Evolutionary conservation across 37 sponge, comb jelly and placozoan genomes (phyloP).

Genomic region (Axinella damicornis): DNA sequence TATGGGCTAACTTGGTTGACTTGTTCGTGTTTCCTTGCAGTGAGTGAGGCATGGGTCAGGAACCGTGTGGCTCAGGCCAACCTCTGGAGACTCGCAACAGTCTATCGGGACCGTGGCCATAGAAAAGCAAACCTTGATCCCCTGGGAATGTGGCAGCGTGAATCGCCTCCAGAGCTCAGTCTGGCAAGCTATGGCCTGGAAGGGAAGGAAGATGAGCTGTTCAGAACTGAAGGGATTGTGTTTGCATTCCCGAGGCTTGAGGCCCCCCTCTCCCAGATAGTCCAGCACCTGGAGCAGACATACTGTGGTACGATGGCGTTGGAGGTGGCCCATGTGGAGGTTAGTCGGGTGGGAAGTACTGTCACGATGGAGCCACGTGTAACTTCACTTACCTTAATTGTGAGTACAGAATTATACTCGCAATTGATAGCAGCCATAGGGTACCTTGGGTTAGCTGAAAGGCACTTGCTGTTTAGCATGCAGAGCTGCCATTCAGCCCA

Average conservation of each 20-base stretch:
- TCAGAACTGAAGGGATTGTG: slow-evolving; percentile 17
- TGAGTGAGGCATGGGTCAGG: slow-evolving; percentile 11
- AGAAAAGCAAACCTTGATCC: slow-evolving; percentile 64
- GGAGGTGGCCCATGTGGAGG: slow-evolving; percentile 57
- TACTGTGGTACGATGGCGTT: slow-evolving; percentile 76
- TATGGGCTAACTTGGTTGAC: no score
- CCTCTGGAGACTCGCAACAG: slow-evolving; percentile 57
- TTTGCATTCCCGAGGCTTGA: slow-evolving; percentile 10
- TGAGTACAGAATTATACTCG: no score
- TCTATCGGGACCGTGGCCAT: slow-evolving; percentile 77
- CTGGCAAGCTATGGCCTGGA: slow-evolving; percentile 8
- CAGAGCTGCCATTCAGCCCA: no score
- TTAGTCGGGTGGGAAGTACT: slow-evolving; percentile 10
- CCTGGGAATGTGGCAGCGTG: slow-evolving; percentile 12
- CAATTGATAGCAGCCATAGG: no score
- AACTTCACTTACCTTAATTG: no score
- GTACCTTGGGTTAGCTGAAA: no score
- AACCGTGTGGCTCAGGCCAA: slow-evolving; percentile 23
- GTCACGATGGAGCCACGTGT: no score
- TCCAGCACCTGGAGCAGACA: slow-evolving; percentile 49
- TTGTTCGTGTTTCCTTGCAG: background rate
- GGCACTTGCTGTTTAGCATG: no score
- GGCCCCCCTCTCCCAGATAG: slow-evolving; percentile 47
- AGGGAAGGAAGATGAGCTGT: background rate
- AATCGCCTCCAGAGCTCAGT: slow-evolving; percentile 2